Evolutionary conservation across 2,888 invertebrate species (phyloP).

Genomic region (Rhamnusium bicolor): DNA sequence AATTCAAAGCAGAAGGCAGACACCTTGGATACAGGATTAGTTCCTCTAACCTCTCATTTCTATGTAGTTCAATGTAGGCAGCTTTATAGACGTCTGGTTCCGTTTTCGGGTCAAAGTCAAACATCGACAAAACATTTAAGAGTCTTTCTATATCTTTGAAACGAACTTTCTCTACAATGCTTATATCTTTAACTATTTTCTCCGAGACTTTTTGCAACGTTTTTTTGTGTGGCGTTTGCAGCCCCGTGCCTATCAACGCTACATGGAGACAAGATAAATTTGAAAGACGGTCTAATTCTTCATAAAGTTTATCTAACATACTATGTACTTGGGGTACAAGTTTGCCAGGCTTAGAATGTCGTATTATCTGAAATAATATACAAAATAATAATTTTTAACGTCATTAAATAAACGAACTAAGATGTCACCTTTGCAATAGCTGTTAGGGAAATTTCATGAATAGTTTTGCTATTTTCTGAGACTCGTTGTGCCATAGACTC

Average conservation of each 20-base stretch:
- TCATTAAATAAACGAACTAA: not conserved
- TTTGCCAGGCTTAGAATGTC: constrained; percentile 74
- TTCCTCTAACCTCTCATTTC: constrained; percentile 74
- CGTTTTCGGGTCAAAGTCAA: constrained; percentile 74
- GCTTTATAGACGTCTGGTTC: constrained; percentile 69
- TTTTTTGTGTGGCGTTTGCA: constrained; percentile 71
- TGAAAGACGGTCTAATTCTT: constrained; percentile 76
- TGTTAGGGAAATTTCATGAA: constrained; percentile 79
- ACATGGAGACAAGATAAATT: constrained; percentile 78
- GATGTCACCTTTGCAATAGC: constrained; percentile 76
- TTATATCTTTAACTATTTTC: constrained; percentile 72
- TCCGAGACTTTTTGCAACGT: constrained; percentile 73
- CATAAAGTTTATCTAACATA: constrained; percentile 73
- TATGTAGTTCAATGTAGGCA: constrained; percentile 72
- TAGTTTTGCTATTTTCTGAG: constrained; percentile 71
- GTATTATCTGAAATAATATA: constrained; percentile 70
- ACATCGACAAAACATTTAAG: constrained; percentile 76
- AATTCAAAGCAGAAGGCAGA: constrained; percentile 77
- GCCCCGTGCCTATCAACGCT: constrained; percentile 76
- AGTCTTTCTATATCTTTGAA: constrained; percentile 86
- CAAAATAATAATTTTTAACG: no score
- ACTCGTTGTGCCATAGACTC: constrained; percentile 68
- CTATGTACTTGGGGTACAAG: constrained; percentile 71
- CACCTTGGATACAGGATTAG: constrained; percentile 75
- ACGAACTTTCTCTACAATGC: constrained; percentile 68